These are phyloP conservation scores for Bolinopsis microptera DNA, from an alignment of 37 sponge, comb jelly and placozoan genomes.

Conservation along the genomic window DNA sequence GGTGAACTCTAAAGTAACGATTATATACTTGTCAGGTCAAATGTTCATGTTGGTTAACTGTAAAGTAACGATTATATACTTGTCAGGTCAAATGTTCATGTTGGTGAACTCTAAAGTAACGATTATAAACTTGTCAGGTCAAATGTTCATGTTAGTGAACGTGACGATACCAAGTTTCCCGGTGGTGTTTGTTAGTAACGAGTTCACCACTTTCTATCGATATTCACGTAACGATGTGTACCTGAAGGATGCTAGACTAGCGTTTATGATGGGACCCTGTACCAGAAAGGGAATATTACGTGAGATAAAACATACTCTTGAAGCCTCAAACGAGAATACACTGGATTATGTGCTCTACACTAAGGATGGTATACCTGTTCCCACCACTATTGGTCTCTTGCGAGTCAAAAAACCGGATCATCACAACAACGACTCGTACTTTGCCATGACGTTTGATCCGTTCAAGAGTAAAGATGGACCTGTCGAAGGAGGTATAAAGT, in stretches of 20 bases:
- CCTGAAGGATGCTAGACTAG: constrained; percentile 25
- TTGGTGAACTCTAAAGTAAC: neutral
- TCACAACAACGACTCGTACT: neutral
- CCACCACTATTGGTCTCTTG: neutral
- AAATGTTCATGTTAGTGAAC: constrained; percentile 29
- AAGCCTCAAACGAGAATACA: neutral
- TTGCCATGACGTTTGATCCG: constrained; percentile 6
- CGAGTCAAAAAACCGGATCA: neutral
- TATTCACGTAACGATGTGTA: neutral
- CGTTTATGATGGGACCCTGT: neutral
- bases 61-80: too few species aligned
- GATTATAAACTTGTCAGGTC: neutral
- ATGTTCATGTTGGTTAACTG: too few species aligned
- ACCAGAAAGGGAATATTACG: neutral
- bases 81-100: too few species aligned
- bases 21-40: too few species aligned
- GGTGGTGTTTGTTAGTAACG: neutral
- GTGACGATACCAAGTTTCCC: neutral
- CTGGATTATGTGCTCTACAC: neutral
- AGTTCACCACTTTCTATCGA: constrained; percentile 24
- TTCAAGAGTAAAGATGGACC: neutral
- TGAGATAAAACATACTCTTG: neutral
- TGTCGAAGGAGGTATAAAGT: neutral
- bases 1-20: too few species aligned
- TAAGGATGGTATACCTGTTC: constrained; percentile 10